Percentiles rank a stretch among this genome's conserved stretches.
phyloP scores from a whole-genome alignment of 23 tunicate species.

The Pegea sp. region DNA sequence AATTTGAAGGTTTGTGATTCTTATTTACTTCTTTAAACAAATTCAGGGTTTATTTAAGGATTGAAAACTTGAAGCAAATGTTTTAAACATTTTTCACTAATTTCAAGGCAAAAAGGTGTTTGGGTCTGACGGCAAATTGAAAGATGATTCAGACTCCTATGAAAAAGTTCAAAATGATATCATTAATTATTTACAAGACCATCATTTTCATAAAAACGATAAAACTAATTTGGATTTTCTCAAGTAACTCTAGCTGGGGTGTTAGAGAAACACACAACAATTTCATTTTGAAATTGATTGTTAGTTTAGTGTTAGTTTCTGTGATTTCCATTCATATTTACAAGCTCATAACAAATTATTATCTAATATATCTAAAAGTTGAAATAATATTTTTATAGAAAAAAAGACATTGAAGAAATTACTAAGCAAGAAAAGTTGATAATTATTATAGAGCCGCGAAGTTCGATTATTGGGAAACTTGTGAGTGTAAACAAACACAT shows the following conservation, averaged over 20 bases:
- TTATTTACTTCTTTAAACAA: neutral
- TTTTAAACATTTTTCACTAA: neutral
- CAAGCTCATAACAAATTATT: too few relatives aligned
- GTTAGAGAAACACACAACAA: too few relatives aligned
- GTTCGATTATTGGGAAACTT: neutral
- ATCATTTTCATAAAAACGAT: neutral
- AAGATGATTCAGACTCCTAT: conserved; percentile 1
- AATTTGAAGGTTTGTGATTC: neutral
- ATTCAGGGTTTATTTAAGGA: neutral
- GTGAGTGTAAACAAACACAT: too few relatives aligned
- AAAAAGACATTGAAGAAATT: neutral
- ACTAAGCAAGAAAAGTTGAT: neutral
- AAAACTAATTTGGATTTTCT: neutral
- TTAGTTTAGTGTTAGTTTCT: neutral
- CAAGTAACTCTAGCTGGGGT: neutral
- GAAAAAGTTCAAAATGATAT: neutral
- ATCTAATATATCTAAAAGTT: too few relatives aligned
- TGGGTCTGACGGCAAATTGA: neutral
- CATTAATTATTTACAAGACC: neutral
- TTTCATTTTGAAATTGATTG: neutral
- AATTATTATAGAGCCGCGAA: neutral
- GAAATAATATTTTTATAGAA: neutral
- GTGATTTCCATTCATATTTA: too few relatives aligned
- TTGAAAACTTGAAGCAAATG: neutral
- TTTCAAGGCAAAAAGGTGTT: neutral